A percentile compares a stretch with the other conserved stretches of the same genome.
phyloP scores from a whole-genome alignment of 2,888 invertebrate genomes.

The Epinotia brunnichana region DNA sequence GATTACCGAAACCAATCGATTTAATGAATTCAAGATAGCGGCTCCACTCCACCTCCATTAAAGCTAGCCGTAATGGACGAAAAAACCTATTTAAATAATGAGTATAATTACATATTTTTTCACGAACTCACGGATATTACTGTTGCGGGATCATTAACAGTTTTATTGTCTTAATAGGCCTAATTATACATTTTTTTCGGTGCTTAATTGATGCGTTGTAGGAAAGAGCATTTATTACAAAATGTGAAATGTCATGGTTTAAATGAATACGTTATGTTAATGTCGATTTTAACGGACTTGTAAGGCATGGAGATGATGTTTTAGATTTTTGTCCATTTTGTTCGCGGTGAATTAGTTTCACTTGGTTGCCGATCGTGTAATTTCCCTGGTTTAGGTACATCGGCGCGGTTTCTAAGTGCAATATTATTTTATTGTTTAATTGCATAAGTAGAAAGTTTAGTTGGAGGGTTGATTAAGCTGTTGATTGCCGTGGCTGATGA shows the following conservation, averaged over 20 bases:
- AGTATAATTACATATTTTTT: conserved; percentile 83
- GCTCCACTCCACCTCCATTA: conserved; percentile 76
- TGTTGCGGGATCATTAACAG: conserved; percentile 83
- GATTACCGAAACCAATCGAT: conserved; percentile 84
- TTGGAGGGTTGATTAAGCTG: conserved; percentile 54
- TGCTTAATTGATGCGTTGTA: conserved; percentile 80
- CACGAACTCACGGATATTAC: conserved; percentile 80
- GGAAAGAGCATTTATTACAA: conserved; percentile 81
- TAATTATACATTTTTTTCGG: conserved; percentile 84
- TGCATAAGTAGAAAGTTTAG: conserved; percentile 65
- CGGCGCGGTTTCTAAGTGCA: conserved; percentile 54
- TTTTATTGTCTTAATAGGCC: conserved; percentile 84
- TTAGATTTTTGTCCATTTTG: conserved; percentile 75
- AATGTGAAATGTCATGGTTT: conserved; percentile 84
- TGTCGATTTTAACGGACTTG: conserved; percentile 76
- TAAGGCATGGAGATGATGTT: conserved; percentile 73
- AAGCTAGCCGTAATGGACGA: conserved; percentile 76
- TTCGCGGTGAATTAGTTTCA: conserved; percentile 79
- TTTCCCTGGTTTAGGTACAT: conserved; percentile 59
- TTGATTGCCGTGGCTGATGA: conserved; percentile 54
- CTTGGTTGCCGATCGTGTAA: conserved; percentile 72
- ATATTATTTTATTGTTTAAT: conserved; percentile 65
- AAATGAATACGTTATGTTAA: conserved; percentile 82
- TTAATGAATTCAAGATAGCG: conserved; percentile 81
- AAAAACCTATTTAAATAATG: conserved; percentile 83